Conservation (phyloP, 2,113 vertebrate genomes). For the Corapipo altera region DNA sequence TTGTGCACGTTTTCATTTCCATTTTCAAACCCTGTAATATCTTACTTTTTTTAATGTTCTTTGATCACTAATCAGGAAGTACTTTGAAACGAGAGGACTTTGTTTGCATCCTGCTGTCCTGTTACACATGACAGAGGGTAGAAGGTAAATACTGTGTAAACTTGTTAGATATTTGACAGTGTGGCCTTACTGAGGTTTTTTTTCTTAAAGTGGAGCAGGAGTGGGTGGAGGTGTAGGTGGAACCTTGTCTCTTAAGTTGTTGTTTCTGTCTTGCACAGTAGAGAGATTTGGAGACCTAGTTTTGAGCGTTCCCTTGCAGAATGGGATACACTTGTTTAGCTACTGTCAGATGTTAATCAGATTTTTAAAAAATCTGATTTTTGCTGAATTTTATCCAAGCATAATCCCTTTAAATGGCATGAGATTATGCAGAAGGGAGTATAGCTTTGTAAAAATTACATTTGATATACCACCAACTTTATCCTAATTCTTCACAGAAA, state of each 20-base stretch:
- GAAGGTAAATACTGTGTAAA: not conserved
- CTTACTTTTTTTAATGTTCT: not conserved
- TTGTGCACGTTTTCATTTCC: not conserved
- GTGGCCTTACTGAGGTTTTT: not conserved
- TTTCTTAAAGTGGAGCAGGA: not conserved
- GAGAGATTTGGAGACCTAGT: not conserved
- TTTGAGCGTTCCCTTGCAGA: not conserved
- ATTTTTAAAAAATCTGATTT: not conserved
- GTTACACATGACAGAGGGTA: not conserved
- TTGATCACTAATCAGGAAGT: not conserved
- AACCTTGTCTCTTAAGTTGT: not conserved
- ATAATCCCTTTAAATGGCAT: not conserved
- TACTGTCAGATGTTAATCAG: not conserved
- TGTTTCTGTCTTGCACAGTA: not conserved
- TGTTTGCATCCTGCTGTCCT: not conserved
- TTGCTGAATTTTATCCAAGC: not conserved
- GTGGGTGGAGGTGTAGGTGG: not conserved
- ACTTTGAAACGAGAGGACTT: not conserved
- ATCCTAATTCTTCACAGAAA: not conserved
- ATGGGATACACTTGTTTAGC: not conserved
- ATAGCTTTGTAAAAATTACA: not conserved
- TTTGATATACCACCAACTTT: not conserved
- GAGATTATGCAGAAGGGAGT: not conserved
- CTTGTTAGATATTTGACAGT: not conserved
- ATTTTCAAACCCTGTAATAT: not conserved